Conservation (phyloP, 2,113 vertebrate genomes). For the Prunella fulvescens region DNA sequence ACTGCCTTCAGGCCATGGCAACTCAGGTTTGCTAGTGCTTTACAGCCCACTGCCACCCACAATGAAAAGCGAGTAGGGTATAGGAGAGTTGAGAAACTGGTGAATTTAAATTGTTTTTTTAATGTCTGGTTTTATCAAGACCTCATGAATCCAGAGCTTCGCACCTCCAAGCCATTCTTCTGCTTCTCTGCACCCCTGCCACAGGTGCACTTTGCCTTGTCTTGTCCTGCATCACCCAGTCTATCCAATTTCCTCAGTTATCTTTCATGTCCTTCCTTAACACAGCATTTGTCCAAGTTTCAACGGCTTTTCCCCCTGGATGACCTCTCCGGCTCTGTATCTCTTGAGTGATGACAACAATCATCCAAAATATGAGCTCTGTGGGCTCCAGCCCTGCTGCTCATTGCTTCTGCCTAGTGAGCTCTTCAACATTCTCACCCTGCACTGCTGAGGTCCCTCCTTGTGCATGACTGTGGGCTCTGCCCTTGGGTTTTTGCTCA, state of each 20-base stretch:
- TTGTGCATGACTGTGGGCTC: background rate
- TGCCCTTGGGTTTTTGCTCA: background rate
- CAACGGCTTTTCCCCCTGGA: background rate
- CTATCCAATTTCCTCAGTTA: background rate
- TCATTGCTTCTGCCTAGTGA: background rate
- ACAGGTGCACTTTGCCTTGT: background rate
- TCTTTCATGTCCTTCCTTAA: background rate
- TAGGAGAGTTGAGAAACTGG: background rate
- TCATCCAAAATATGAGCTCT: background rate
- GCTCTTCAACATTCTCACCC: background rate
- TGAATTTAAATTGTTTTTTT: background rate
- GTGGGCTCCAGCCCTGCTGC: background rate
- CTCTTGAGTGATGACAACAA: background rate
- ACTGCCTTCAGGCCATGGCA: background rate
- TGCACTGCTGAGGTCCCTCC: background rate
- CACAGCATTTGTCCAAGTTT: background rate
- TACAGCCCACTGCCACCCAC: background rate
- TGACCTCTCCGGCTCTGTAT: background rate
- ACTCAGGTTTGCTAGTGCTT: background rate
- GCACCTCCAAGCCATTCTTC: background rate
- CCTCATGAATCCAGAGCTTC: background rate
- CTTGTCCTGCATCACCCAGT: background rate
- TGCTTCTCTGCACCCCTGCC: background rate
- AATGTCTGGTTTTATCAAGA: background rate
- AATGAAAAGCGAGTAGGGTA: background rate